Percentiles rank a stretch among this genome's conserved stretches.
Evolutionary conservation across 2,888 invertebrate genomes (phyloP).

Genomic region (Ischnus inquisitorius): DNA sequence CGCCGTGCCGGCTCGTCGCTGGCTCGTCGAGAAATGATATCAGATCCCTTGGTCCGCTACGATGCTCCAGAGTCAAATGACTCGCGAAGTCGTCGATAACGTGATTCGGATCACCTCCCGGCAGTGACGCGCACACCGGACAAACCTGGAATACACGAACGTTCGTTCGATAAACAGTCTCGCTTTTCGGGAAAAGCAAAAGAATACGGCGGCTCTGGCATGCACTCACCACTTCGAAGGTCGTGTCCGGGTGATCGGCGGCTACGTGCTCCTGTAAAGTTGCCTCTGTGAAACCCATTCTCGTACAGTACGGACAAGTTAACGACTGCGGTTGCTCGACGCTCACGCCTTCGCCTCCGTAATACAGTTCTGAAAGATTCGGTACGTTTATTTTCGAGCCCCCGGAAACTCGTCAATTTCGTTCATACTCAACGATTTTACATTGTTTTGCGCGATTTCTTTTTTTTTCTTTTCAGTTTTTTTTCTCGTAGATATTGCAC

Average conservation of each 20-base stretch:
- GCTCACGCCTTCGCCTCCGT: constrained; percentile 97
- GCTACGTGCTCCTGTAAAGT: constrained; percentile 96
- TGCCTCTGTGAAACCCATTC: constrained; percentile 97
- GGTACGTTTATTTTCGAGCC: too few relatives aligned
- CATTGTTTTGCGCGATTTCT: too few relatives aligned
- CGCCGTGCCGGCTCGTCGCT: constrained; percentile 91
- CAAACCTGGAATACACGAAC: constrained; percentile 90
- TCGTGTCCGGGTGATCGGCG: constrained; percentile 96
- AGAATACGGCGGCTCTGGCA: not conserved
- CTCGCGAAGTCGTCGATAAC: constrained; percentile 99
- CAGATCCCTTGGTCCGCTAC: constrained; percentile 95
- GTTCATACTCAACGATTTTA: too few relatives aligned
- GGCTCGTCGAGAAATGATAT: constrained; percentile 98
- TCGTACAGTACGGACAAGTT: constrained; percentile 99
- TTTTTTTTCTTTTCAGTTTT: too few relatives aligned
- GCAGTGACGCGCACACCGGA: constrained; percentile 98
- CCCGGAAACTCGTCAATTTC: too few relatives aligned
- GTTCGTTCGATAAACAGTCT: constrained; percentile 46
- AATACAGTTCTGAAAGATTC: constrained; percentile 93
- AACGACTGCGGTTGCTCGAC: constrained; percentile 98
- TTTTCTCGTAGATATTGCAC: too few relatives aligned
- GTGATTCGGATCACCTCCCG: constrained; percentile 98
- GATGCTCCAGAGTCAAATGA: constrained; percentile 97
- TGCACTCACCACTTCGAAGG: constrained; percentile 93
- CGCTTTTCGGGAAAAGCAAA: constrained; percentile 12